Evolutionary conservation across 2,113 vertebrate genomes (phyloP).

Genomic region (Odontesthes bonariensis): DNA sequence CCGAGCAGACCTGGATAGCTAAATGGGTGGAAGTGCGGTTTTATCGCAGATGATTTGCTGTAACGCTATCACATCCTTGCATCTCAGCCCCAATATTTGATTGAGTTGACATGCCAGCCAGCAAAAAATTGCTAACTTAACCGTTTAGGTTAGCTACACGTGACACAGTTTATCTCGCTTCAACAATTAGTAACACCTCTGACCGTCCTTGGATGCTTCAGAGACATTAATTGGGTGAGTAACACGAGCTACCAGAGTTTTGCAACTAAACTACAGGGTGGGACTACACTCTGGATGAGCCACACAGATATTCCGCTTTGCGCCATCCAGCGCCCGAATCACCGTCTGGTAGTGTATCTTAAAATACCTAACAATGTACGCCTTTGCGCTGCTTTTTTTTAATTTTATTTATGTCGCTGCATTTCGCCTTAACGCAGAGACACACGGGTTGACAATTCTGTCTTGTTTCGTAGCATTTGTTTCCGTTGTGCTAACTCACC

Average conservation of each 20-base stretch:
- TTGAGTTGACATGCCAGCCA: conserved; percentile 45
- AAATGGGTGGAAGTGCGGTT: conserved; percentile 53
- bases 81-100: conserved; percentile 35
- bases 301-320: conserved; percentile 24
- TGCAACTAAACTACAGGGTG: conserved; percentile 24
- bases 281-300: conserved; percentile 47
- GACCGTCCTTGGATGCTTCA: conserved; percentile 68
- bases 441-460: neutral
- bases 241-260: conserved; percentile 27
- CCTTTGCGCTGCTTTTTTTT: neutral
- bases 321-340: conserved; percentile 1
- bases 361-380: neutral
- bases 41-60: conserved; percentile 19
- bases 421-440: neutral
- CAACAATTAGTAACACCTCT: conserved; percentile 36
- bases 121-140: conserved; percentile 56
- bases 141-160: conserved; percentile 62
- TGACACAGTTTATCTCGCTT: conserved; percentile 61
- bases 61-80: conserved; percentile 23
- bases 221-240: conserved; percentile 73
- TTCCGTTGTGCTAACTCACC: conserved; percentile 63
- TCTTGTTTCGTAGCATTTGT: neutral
- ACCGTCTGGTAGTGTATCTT: neutral
- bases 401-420: neutral
- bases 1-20: conserved; percentile 36